Evolutionary conservation across 2,888 invertebrate species (phyloP).

Genomic region (Hydriomena furcata): DNA sequence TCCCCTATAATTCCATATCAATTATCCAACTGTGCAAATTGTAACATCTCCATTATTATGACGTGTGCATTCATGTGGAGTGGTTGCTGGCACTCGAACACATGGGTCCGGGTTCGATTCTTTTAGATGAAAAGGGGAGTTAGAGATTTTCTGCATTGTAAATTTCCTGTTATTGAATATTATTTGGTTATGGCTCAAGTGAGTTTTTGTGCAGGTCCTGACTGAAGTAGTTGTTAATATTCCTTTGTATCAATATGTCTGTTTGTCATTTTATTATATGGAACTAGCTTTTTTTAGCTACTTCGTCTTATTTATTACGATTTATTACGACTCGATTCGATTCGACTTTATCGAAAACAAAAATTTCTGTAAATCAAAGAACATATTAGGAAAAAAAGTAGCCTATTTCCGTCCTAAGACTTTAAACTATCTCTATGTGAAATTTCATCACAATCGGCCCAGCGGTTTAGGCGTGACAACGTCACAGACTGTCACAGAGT

Average conservation of each 20-base stretch:
- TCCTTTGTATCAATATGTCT: slow-evolving; percentile 23
- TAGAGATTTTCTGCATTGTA: slow-evolving; percentile 44
- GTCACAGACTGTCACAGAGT: too few relatives aligned
- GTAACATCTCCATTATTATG: slow-evolving; percentile 61
- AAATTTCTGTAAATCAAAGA: too few relatives aligned
- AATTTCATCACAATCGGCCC: too few relatives aligned
- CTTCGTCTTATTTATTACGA: too few relatives aligned
- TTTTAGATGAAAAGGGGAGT: slow-evolving; percentile 64
- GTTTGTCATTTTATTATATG: not conserved
- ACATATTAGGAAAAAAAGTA: too few relatives aligned
- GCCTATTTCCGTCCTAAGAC: too few relatives aligned
- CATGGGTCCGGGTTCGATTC: slow-evolving; percentile 72
- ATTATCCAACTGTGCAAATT: slow-evolving; percentile 60
- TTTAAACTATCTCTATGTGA: too few relatives aligned
- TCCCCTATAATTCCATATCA: slow-evolving; percentile 73
- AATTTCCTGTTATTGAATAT: slow-evolving; percentile 37
- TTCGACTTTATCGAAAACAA: too few relatives aligned
- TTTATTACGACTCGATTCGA: too few relatives aligned
- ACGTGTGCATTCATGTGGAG: slow-evolving; percentile 63
- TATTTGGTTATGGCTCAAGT: slow-evolving; percentile 33
- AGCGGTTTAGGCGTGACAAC: too few relatives aligned
- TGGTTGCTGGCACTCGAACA: slow-evolving; percentile 67
- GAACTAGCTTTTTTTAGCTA: not conserved
- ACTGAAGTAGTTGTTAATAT: slow-evolving; percentile 8
- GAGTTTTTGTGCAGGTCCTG: slow-evolving; percentile 20